Conservation (phyloP, 2,113 vertebrate species). For the Theristicus caerulescens region DNA sequence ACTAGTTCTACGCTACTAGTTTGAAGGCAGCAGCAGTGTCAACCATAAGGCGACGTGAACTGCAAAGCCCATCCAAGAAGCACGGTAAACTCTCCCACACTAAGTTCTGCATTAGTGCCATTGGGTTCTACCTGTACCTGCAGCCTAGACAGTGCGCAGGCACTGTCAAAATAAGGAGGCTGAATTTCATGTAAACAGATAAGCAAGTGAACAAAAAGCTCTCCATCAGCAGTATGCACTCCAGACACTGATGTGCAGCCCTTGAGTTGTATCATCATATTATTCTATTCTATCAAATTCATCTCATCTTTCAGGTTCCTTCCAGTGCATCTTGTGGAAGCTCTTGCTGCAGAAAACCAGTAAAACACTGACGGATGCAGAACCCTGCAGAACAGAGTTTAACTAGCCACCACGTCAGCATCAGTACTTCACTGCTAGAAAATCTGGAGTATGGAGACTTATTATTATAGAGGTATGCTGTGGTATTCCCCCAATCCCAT, state of each 20-base stretch:
- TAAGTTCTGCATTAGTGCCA: background rate
- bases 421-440: background rate
- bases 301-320: background rate
- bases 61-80: background rate
- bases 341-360: background rate
- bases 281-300: background rate
- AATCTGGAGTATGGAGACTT: background rate
- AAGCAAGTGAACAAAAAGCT: background rate
- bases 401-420: background rate
- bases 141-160: background rate
- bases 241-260: background rate
- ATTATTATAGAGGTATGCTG: background rate
- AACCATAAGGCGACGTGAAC: background rate
- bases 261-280: background rate
- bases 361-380: background rate
- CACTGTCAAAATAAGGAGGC: background rate
- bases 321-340: background rate
- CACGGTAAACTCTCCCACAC: background rate
- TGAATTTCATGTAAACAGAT: background rate
- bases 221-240: background rate
- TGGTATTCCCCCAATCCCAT: background rate
- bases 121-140: background rate
- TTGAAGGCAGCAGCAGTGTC: background rate
- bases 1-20: background rate
- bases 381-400: background rate